phyloP scores from a whole-genome alignment of 1,140 invertebrate genomes.

The Hermetia illucens region DNA sequence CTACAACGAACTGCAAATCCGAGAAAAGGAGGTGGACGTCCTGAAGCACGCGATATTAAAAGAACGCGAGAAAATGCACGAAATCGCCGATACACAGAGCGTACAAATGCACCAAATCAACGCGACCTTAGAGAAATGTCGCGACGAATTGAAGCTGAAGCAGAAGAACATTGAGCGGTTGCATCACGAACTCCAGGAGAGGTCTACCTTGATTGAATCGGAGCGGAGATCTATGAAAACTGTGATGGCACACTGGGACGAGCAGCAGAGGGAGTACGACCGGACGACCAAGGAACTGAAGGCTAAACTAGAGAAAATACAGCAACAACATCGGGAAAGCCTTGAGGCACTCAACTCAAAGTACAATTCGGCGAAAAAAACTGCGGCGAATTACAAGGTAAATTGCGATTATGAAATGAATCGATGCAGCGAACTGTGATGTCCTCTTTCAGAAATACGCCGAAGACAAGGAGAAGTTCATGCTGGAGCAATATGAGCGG shows the following conservation, averaged over 20 bases:
- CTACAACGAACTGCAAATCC: constrained; percentile 18
- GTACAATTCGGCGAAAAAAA: constrained; percentile 39
- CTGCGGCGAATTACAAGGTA: constrained; percentile 40
- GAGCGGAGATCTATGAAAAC: constrained; percentile 25
- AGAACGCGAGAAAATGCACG: constrained; percentile 36
- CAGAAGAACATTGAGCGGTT: constrained; percentile 14
- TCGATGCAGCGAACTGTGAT: not conserved
- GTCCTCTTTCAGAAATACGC: constrained; percentile 13
- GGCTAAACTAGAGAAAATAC: constrained; percentile 13
- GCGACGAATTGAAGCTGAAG: constrained; percentile 17
- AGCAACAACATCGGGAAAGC: constrained; percentile 13
- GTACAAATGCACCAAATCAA: constrained; percentile 14
- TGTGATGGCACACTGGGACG: constrained; percentile 26
- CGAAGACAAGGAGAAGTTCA: constrained; percentile 26
- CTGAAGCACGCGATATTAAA: constrained; percentile 38
- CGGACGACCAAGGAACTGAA: constrained; percentile 19
- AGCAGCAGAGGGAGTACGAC: constrained; percentile 15
- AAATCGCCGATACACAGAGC: constrained; percentile 18
- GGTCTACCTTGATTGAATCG: constrained; percentile 20
- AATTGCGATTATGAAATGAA: not conserved
- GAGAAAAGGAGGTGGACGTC: constrained; percentile 35
- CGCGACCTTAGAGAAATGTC: constrained; percentile 15
- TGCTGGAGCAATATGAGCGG: constrained; percentile 23
- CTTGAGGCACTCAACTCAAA: constrained; percentile 34
- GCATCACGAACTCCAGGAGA: constrained; percentile 15